These are phyloP conservation scores for Pandemis cinnamomeana DNA, from an alignment of 2,888 invertebrate genomes.

Conservation along the genomic window DNA sequence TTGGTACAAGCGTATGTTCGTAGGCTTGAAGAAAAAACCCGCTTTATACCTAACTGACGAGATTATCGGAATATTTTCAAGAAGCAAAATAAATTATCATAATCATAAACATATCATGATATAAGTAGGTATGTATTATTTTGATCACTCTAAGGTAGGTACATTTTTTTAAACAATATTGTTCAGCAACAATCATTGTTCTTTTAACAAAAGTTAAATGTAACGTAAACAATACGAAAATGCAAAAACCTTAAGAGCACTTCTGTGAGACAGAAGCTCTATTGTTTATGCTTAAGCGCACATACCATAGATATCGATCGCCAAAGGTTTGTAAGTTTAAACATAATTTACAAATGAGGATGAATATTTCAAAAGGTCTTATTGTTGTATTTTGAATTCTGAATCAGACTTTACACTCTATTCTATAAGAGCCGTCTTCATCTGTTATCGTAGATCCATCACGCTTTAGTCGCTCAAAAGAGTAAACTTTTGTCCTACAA, in stretches of 20 bases:
- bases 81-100: neutral
- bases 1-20: neutral
- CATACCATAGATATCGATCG: constrained; percentile 29
- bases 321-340: constrained; percentile 25
- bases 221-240: neutral
- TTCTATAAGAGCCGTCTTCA: neutral
- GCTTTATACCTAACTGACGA: neutral
- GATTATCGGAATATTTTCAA: neutral
- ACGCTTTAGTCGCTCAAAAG: neutral
- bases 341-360: constrained; percentile 30
- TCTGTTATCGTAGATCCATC: neutral
- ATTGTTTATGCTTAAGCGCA: neutral
- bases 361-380: neutral
- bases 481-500: neutral
- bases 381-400: neutral
- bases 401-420: neutral
- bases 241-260: neutral
- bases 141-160: neutral
- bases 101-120: too few species aligned
- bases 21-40: neutral
- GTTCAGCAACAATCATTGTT: neutral
- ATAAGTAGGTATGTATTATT: too few species aligned
- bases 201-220: neutral
- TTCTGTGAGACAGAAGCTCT: neutral
- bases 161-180: neutral